Base-by-base conservation (phyloP, 2,888 invertebrate genomes). In the Yponomeuta sedellus region DNA sequence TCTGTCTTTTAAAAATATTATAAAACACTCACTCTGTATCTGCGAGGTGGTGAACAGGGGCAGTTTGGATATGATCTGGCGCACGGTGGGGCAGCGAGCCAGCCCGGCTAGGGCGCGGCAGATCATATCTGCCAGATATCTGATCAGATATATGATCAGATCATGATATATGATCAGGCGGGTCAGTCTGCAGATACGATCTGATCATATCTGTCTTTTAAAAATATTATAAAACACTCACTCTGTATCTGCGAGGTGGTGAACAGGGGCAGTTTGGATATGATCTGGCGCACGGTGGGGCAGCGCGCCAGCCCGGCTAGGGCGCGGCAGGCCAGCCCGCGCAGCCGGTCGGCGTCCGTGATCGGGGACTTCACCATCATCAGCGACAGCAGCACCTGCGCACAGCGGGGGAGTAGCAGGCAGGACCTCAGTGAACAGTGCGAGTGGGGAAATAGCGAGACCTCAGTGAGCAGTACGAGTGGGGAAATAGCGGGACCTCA, bases 301-400 rank as follows among this genome's bases (percentile, higher is more conserved):
- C 97, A 97, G n/a, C 99, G 92, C 0, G 98, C 97, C 44, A 99
- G 92, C 0, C 99, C 99, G 40, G 97, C 97, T 62, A 99, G 90
- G 5, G 98, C 98, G 73, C 96, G 93, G 80, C 99, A 99, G 0
- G 99, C 98, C 75, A 99, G 92, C 4, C 97, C 97, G 64, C 99
- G 93, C 73, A 99, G 95, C 57, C 96, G 94, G 86, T 99, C 99
- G 19, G 99, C 99, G 90, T 99, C 99, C 1, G 98, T 98, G 67
- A 99, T 97, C 0, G 99, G 99, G 0, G 96, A 95, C 87, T 98
- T 98, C 16, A 96, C 94, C 88, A 96, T 95, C 94, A 99, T 95
- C 69, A 98, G 91, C 66, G 97, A 96, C 16, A 98, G 88, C 59
- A 99, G 89, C 64, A 97, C 94, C 96, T 95, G 78, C 2, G 71